Evolutionary conservation across 2,113 vertebrate genomes (phyloP), one percentile per base, ranked within the genome.

Genomic region (Bombycilla garrulus): DNA sequence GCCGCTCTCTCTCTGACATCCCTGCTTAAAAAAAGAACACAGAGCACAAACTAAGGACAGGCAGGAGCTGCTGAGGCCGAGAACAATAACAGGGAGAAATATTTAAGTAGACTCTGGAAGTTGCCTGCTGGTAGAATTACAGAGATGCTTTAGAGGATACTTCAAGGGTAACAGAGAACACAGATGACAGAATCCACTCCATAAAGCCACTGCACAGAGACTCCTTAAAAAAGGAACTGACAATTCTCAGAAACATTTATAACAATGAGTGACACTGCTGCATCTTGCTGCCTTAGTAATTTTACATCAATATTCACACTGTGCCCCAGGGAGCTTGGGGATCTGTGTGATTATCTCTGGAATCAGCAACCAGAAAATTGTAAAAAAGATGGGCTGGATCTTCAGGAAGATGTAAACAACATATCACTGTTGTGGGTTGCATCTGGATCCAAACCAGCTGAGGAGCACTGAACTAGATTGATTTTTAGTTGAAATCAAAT

Each of bases 1-100:
- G 98, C 40, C 96, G 97, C 79, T 99, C 99, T 60, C 98, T 98
- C 93, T 99, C 98, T 2, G 98, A 98, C 98, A 98, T 98, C 70
- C 98, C 99, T 99, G 97, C 44, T 58, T 62, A 16, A 65, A 90
- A 72, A 90, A 70, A 25, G 20, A 67, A 71, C 67, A 96, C 23
- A 84, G 48, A 64, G 64, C 85, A 62, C 65, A 88, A 76, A 29
- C 28, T 51, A 24, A 95, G 92, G 44, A 58, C 80, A 92, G 64
- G 22, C 42, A 84, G 56, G 72, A 90, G 42, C 82, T 92, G 92
- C 70, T 87, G 70, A 74, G 40, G 77, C 35, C 69, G 42, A 93
- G 65, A 93, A 73, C 71, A 88, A 6, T 21, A 81, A 60, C 48
- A 88, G 10, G 10, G 38, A 84, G 57, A 76, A 92, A 73, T 81